A percentile compares a stretch with the other conserved stretches of the same genome.
These are phyloP conservation scores for Bombus breviceps DNA, from an alignment of 1,140 invertebrate species.

Conservation along the genomic window DNA sequence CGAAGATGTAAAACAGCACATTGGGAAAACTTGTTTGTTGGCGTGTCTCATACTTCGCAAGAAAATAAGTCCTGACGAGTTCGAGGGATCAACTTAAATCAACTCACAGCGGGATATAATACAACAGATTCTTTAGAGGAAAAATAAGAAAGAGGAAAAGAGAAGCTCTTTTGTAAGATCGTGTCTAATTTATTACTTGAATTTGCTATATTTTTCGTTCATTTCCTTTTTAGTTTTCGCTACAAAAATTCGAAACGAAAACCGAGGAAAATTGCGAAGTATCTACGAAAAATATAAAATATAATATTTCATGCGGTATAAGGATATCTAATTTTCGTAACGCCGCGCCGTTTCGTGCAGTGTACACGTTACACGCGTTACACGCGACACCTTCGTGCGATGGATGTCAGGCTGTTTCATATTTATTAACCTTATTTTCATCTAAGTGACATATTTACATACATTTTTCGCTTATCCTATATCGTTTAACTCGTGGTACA, in stretches of 20 bases:
- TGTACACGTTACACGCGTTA: neutral
- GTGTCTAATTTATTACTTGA: neutral
- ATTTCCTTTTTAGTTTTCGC: neutral
- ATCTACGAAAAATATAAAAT: too few species aligned
- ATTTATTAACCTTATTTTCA: constrained; percentile 20
- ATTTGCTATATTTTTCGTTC: too few species aligned
- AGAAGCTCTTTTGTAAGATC: neutral
- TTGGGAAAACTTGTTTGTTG: neutral
- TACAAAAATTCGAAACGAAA: neutral
- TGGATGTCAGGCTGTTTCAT: neutral
- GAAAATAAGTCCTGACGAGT: neutral
- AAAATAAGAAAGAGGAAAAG: neutral
- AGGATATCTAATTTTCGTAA: too few species aligned
- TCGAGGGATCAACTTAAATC: neutral
- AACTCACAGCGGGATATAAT: neutral
- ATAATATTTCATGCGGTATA: too few species aligned
- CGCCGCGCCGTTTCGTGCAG: too few species aligned
- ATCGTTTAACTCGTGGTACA: neutral
- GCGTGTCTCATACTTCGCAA: neutral
- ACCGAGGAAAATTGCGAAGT: neutral
- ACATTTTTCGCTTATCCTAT: neutral
- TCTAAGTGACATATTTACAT: neutral
- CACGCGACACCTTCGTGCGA: neutral
- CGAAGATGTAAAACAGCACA: neutral
- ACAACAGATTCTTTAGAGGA: neutral